phyloP scores from a whole-genome alignment of 2,888 invertebrate species.

The Xestia c-nigrum region DNA sequence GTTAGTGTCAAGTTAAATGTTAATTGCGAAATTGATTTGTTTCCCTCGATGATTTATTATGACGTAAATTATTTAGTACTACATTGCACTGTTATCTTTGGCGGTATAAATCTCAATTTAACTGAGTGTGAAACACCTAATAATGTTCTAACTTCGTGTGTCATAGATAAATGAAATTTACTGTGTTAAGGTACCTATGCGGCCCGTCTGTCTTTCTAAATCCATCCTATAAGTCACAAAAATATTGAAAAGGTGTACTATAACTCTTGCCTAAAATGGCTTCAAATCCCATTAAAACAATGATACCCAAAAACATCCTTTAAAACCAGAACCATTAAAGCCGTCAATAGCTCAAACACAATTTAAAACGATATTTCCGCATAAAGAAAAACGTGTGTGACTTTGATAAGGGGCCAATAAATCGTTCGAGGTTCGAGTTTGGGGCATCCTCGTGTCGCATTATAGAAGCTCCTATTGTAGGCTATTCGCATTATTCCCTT shows the following conservation, averaged over 20 bases:
- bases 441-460: slow-evolving; percentile 82
- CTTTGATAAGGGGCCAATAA: slow-evolving; percentile 85
- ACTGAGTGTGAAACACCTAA: slow-evolving; percentile 2
- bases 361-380: slow-evolving; percentile 66
- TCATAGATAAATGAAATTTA: not conserved
- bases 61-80: slow-evolving; percentile 23
- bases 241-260: not conserved
- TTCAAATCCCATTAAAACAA: slow-evolving; percentile 19
- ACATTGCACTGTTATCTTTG: slow-evolving; percentile 31
- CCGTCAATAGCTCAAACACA: slow-evolving; percentile 58
- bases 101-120: slow-evolving; percentile 23
- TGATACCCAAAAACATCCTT: slow-evolving; percentile 38
- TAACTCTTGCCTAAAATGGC: slow-evolving; percentile 20
- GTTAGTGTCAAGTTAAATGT: slow-evolving; percentile 62
- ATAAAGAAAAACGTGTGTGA: slow-evolving; percentile 80
- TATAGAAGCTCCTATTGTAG: slow-evolving; percentile 85
- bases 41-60: slow-evolving; percentile 50
- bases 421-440: slow-evolving; percentile 78
- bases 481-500: slow-evolving; percentile 88
- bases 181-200: not conserved
- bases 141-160: not conserved
- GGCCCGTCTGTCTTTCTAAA: not conserved
- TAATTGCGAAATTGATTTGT: slow-evolving; percentile 60
- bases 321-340: slow-evolving; percentile 51
- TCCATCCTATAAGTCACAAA: not conserved